These are phyloP conservation scores for Vesta saturnalis DNA, from an alignment of 2,888 invertebrate species.

Conservation along the genomic window DNA sequence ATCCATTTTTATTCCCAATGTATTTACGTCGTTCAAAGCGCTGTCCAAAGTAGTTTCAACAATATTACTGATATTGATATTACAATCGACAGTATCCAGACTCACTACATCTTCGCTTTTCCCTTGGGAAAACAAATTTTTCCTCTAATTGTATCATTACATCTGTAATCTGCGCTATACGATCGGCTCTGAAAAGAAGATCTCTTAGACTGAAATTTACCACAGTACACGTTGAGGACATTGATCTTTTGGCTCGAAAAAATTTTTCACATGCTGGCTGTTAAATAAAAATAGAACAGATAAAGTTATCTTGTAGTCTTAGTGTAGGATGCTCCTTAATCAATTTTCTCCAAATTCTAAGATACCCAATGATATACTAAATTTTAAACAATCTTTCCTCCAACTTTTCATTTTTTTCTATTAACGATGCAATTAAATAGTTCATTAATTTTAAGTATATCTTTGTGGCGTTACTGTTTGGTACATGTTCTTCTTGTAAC, in stretches of 20 bases:
- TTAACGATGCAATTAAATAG: constrained; percentile 17
- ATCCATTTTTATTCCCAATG: too few species aligned
- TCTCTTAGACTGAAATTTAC: constrained; percentile 30
- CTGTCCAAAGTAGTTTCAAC: too few species aligned
- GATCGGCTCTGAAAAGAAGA: neutral
- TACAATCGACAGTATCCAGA: too few species aligned
- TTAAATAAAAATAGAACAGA: constrained; percentile 9
- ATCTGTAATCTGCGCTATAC: too few species aligned
- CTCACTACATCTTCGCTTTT: constrained; percentile 7
- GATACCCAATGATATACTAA: constrained; percentile 31
- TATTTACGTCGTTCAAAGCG: too few species aligned
- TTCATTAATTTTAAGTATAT: constrained; percentile 36
- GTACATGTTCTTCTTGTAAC: neutral
- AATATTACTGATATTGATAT: too few species aligned
- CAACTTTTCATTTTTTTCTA: constrained; percentile 14
- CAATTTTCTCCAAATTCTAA: constrained; percentile 27
- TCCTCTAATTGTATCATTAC: neutral
- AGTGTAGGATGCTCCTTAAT: constrained; percentile 8
- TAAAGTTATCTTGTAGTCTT: constrained; percentile 27
- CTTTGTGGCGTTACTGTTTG: constrained; percentile 24
- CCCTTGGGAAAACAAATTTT: constrained; percentile 21
- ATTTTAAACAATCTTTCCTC: constrained; percentile 22
- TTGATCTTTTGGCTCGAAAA: constrained; percentile 18
- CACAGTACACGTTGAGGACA: constrained; percentile 27
- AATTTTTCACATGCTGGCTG: constrained; percentile 19